phyloP scores from a whole-genome alignment of 2,888 invertebrate species.

The Tetheella fluctuosa region DNA sequence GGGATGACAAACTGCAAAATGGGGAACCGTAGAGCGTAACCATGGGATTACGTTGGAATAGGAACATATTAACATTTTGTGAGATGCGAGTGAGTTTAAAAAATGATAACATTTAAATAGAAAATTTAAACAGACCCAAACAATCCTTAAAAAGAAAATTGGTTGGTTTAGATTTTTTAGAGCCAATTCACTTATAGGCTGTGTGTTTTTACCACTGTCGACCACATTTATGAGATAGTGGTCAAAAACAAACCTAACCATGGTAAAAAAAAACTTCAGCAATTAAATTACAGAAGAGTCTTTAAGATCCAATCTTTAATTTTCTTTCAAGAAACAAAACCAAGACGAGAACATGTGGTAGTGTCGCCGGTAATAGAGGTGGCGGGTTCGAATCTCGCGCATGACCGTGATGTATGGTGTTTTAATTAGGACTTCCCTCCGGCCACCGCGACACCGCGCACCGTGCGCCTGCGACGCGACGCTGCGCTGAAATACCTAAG shows the following conservation, averaged over 20 bases:
- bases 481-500: constrained; percentile 2
- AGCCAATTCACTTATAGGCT: too few relatives aligned
- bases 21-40: constrained; percentile 46
- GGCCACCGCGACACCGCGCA: constrained; percentile 17
- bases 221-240: too few relatives aligned
- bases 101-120: too few relatives aligned
- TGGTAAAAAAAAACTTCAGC: too few relatives aligned
- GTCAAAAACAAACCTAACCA: too few relatives aligned
- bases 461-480: background rate
- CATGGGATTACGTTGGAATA: constrained; percentile 24
- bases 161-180: too few relatives aligned
- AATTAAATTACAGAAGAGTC: too few relatives aligned
- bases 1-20: constrained; percentile 75
- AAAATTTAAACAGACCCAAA: too few relatives aligned
- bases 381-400: constrained; percentile 46
- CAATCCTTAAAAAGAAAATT: too few relatives aligned
- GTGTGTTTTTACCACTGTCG: too few relatives aligned
- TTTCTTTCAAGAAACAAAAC: too few relatives aligned
- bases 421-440: constrained; percentile 79
- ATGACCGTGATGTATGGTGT: constrained; percentile 73
- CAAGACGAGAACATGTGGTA: constrained; percentile 42
- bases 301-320: too few relatives aligned
- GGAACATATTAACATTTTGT: background rate
- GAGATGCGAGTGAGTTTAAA: constrained; percentile 3
- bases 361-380: constrained; percentile 47